A percentile compares a stretch with the other conserved stretches of the same genome.
Conservation (phyloP, 2,797 vertebrate species). For the Cossypha heuglini region DNA sequence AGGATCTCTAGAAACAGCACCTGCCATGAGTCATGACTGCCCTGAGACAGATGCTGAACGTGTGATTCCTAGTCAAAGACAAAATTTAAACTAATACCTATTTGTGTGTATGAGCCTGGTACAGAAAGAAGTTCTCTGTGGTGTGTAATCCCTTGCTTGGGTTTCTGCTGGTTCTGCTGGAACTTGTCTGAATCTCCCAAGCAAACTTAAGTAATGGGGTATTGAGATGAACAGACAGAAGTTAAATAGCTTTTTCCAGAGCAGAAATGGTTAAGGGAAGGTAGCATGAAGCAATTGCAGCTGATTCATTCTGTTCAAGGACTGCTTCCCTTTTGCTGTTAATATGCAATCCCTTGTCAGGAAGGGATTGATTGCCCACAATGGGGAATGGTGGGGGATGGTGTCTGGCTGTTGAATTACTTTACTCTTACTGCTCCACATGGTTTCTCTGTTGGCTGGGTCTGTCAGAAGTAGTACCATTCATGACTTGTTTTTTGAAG, state of each 20-base stretch:
- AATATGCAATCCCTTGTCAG: conserved; percentile 15
- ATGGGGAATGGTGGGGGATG: not conserved
- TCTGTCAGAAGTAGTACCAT: not conserved
- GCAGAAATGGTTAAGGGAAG: not conserved
- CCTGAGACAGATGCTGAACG: not conserved
- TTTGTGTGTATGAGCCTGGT: not conserved
- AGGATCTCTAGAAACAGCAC: not conserved
- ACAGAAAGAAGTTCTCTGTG: not conserved
- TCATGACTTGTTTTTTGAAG: not conserved
- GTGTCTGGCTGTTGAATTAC: not conserved
- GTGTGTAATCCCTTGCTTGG: not conserved
- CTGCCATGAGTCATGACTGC: not conserved
- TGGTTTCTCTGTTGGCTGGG: not conserved
- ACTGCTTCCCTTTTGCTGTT: conserved; percentile 13
- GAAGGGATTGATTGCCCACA: not conserved
- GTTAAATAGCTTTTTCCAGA: not conserved
- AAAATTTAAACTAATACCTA: not conserved
- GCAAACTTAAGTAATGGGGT: not conserved
- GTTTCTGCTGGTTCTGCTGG: not conserved
- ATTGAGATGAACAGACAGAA: not conserved
- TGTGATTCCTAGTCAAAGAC: not conserved
- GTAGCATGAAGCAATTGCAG: not conserved
- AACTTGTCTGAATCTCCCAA: not conserved
- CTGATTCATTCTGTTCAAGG: conserved; percentile 10
- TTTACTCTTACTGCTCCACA: not conserved